These are phyloP conservation scores for Arvicanthis niloticus DNA, from an alignment of 2,113 vertebrate genomes.

Conservation along the genomic window DNA sequence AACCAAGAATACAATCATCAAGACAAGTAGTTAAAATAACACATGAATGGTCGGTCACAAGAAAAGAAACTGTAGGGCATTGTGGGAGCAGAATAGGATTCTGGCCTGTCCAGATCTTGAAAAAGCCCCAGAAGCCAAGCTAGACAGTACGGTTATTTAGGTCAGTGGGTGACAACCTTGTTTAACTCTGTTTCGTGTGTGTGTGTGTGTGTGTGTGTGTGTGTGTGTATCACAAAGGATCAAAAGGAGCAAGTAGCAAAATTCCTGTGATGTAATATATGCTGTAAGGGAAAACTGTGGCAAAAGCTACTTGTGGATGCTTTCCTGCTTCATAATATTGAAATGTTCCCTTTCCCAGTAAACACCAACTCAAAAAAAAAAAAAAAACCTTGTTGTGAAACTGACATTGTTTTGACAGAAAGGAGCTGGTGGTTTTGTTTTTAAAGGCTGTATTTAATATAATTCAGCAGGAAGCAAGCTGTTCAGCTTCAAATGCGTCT, in stretches of 20 bases:
- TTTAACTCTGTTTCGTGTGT: background rate
- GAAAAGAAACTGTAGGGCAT: background rate
- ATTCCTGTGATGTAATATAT: background rate
- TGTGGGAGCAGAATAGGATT: background rate
- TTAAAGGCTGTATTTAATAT: slow-evolving; percentile 80
- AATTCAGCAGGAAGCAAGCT: slow-evolving; percentile 77
- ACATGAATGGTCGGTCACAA: too few species aligned
- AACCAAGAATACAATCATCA: background rate
- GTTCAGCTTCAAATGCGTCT: slow-evolving; percentile 71
- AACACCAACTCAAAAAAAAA: slow-evolving; percentile 70
- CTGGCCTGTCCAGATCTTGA: background rate
- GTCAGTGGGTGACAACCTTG: background rate
- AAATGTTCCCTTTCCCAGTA: slow-evolving; percentile 68
- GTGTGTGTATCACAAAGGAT: background rate
- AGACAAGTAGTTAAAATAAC: background rate
- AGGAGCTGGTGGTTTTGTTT: slow-evolving; percentile 75
- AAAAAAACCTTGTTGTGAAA: slow-evolving; percentile 48
- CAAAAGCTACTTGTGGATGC: slow-evolving; percentile 52
- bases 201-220: too few species aligned
- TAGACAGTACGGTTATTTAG: background rate
- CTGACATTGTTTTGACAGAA: slow-evolving; percentile 81
- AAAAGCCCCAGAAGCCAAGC: background rate
- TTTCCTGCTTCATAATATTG: slow-evolving; percentile 72
- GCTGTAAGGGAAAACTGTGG: slow-evolving; percentile 36
- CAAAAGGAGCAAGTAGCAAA: background rate